These are phyloP conservation scores for Zaprionus taronus DNA, from an alignment of 1,140 invertebrate species.

Conservation along the genomic window DNA sequence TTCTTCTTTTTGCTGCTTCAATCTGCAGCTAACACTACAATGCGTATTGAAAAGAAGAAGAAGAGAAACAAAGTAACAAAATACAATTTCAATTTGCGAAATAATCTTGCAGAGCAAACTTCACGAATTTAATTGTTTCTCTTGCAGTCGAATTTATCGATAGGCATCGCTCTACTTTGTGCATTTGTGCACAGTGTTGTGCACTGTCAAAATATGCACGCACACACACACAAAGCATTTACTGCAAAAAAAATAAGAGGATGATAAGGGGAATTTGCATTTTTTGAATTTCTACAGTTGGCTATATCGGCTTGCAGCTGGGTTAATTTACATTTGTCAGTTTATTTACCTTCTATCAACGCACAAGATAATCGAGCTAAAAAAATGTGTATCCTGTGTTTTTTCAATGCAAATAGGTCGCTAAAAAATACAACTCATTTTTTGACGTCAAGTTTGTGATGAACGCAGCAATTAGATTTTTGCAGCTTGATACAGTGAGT, in stretches of 20 bases:
- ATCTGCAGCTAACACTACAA: not conserved
- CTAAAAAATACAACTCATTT: not conserved
- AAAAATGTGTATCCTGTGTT: not conserved
- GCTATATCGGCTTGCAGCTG: not conserved
- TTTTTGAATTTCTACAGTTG: not conserved
- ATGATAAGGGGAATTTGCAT: not conserved
- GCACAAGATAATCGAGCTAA: no score
- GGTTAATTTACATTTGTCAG: not conserved
- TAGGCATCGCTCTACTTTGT: not conserved
- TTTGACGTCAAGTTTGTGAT: not conserved
- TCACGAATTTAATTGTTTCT: not conserved
- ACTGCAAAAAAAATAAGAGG: not conserved
- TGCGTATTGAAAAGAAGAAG: not conserved
- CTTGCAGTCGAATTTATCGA: not conserved
- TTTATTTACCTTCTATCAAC: constrained; percentile 2
- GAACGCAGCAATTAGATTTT: not conserved
- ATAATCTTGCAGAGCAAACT: not conserved
- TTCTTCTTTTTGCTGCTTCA: not conserved
- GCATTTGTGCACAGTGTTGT: not conserved
- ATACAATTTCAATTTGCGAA: no score
- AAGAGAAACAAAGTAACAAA: not conserved
- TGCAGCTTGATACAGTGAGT: not conserved
- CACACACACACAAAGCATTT: no score
- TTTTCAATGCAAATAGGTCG: not conserved
- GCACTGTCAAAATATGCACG: not conserved